Base-by-base conservation (phyloP, 1,140 invertebrate species). In the Cecropterus lyciades region DNA sequence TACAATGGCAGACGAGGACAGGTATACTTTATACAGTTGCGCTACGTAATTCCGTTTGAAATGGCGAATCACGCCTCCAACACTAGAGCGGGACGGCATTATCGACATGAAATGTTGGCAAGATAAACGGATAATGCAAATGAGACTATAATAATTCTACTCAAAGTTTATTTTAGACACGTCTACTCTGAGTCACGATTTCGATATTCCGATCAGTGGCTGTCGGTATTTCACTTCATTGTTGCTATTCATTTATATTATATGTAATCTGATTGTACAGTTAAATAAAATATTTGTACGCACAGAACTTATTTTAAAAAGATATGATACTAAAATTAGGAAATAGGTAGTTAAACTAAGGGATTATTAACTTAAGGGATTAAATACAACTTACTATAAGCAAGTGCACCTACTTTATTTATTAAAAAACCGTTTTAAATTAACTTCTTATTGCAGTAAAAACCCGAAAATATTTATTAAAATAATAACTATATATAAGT, bases 11-110 rank as follows among this genome's bases (percentile, higher is more conserved):
- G 85, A 91, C 81, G 69, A 75, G 80, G 88, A 91, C 80, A 74
- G 83, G 73, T 79, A 85, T 85, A 85, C 62, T 82, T 86, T 77
- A 73, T 76, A 71, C 71, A 51, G 75, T 75, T 82, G 59, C 81
- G 76, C 82, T 74, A 72, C 78, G 74, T 75, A 80, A 87, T 83
- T 83, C 77, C 71, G 74, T 75, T 84, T 77, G 81, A 83, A 88
- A 83, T 84, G 76, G 80, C 85, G 81, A 89, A 89, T 89, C 86
- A 91, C 88, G 86, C 88, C 88, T 88, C 84, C 85, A 69, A 79
- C 76, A 76, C 57, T 43, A 80, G 84, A 89, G 72, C 70, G 75
- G 77, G 85, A 91, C 75, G 79, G 87, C 82, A 79, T 75, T 79
- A 87, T 81, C 79, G 80, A 82, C 77, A 84, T 82, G 80, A 86